Evolutionary conservation across 2,113 vertebrate species (phyloP), one percentile per base, ranked within the genome.

Genomic region (Tichodroma muraria): DNA sequence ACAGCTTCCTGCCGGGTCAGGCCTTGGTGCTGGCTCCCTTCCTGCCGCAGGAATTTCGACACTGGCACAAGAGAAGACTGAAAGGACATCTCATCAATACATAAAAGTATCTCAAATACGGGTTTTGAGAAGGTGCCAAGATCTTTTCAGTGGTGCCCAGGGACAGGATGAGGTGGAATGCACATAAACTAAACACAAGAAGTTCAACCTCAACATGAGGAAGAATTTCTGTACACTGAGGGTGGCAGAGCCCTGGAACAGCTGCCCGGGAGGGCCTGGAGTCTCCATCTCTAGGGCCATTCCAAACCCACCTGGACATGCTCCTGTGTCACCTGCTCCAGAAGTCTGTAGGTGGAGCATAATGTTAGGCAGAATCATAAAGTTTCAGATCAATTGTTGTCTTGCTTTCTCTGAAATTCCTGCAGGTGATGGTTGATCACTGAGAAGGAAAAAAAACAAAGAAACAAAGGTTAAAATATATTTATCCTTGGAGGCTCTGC

Each of bases 251-350:
- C 21, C 18, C 21, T 37, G 35, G 42, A 25, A 2, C 17, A 33
- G 76, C 59, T 72, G 25, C 31, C 22, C 31, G 23, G 44, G 42
- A 31, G 57, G 17, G 6, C 11, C 5, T 57, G 76, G 57, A 50
- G 25, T 6, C 13, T 49, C 35, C 59, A 6, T 72, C 49, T 35
- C 50, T 49, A 31, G 21, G 4, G 17, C 1, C 22, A 50, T 44
- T 13, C 57, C 57, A 71, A 49, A 8, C 11, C 24, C 25, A 49
- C 17, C 42, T 49, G 66, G 35, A 35, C 21, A 22, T 0, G 0
- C 3, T 35, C 35, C 11, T 33, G 5, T 65, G 76, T 50, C 76
- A 72, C 22, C 59, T 57, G 37, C 50, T 37, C 24, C 42, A n/a
- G 40, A 50, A 49, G 28, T 11, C 65, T 68, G 52, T 20, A 75